phyloP scores from a whole-genome alignment of 2,888 invertebrate genomes.

The Agriopis marginaria region DNA sequence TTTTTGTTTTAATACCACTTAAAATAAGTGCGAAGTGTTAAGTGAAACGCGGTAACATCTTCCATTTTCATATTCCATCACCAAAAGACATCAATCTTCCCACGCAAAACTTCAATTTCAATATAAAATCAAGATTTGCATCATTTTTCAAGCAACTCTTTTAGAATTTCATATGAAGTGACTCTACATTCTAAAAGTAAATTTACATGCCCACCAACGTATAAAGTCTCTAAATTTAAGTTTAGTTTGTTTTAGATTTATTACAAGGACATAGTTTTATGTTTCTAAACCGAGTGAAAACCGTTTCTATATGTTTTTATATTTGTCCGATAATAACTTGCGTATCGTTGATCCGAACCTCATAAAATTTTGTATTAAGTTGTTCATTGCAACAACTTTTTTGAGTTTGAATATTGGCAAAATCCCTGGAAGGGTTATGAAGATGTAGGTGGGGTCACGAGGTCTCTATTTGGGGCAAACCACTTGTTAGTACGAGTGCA shows the following conservation, averaged over 20 bases:
- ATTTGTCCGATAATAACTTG: no score
- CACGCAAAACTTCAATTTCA: conserved; percentile 44
- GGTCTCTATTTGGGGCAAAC: no score
- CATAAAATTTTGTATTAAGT: no score
- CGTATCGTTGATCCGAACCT: no score
- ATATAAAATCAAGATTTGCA: conserved; percentile 51
- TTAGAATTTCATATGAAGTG: conserved; percentile 54
- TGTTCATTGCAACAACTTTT: no score
- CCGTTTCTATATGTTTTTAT: no score
- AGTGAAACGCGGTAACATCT: conserved; percentile 9
- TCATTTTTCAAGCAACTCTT: conserved; percentile 54
- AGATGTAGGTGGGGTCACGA: no score
- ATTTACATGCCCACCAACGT: conserved; percentile 45
- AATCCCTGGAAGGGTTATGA: no score
- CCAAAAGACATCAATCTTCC: conserved; percentile 43
- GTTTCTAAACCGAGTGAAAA: no score
- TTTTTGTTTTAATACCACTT: background rate
- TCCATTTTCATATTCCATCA: conserved; percentile 14
- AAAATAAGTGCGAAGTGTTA: background rate
- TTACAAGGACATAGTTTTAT: conserved; percentile 1
- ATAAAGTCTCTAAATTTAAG: conserved; percentile 24
- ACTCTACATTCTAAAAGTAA: conserved; percentile 50
- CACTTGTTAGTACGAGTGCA: no score
- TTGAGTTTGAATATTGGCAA: no score
- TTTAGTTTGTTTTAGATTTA: conserved; percentile 17